Evolutionary conservation across 2,797 vertebrate genomes (phyloP), one percentile per base, ranked within the genome.

Genomic region (Danio tinwini): DNA sequence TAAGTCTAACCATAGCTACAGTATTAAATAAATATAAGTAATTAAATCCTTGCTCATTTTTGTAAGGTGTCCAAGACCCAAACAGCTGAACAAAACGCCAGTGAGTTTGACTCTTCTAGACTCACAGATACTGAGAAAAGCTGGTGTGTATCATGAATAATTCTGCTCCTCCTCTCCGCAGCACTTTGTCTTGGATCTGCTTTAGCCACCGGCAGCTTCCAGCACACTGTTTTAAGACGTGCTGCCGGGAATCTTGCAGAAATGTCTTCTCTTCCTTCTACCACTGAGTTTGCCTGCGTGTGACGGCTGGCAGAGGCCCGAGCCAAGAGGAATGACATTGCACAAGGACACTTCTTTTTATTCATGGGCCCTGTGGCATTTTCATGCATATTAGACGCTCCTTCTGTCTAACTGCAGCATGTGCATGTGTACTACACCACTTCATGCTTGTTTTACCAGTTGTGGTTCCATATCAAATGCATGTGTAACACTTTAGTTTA

Each of bases 321-420:
- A 75, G 61, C 74, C 74, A 64, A 64, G 47, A 75, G 49, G 37
- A 53, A 2, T 45, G 74, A 76, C 74, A 76, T 76, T 76, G 50
- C 39, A 29, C 74, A 76, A 76, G 62, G 74, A 55, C 74, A 76
- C 39, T 5, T 44, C 61, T 6, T 65, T 62, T 55, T 65, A 65
- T 65, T 76, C 59, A 63, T 14, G 12, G 47, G n/a, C 59, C 73
- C 47, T 63, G 73, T 9, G 42, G 59, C 73, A 21, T 64, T 75
- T 42, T 55, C 49, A 76, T 65, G 61, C 50, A 53, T 65, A 45
- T 53, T 55, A 76, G 47, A 76, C 49, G n/a, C 59, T 13, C 61
- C 17, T 1, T 50, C 73, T 21, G 45, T 52, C 5, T 17, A 61
- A 37, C 16, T 10, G 42, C 8, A 11, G 40, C 45, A 40, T 17